Base-by-base conservation (phyloP, 64 coral and sea anemone species). In the Pachyseris speciosa region DNA sequence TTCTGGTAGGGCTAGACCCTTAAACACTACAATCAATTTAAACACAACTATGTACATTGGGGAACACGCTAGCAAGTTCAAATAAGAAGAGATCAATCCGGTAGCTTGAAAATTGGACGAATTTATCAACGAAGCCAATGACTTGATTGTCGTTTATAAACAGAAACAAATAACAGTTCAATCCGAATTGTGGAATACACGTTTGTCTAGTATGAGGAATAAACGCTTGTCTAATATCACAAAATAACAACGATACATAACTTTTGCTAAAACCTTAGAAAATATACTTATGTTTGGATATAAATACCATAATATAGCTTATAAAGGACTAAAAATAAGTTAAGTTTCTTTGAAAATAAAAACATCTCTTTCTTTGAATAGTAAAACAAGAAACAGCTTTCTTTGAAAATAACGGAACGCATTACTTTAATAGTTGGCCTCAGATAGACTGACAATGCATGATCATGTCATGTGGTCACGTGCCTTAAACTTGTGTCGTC, bases 401-500 rank as follows among this genome's bases (percentile, higher is more conserved):
- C 70, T 20, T 10, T 74, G 40, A 45, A 44, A 45, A 76, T 47
- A 50, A 17, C n/a, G 9, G 27, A 75, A 75, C 50, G 15, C 20
- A 39, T 22, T 50, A 50, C 10, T 50, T 16, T 15, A 50, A 30
- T 27, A 51, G 22, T 50, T 72, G 37, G 17, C 6, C n/a, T 37
- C 15, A 41, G 33, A 72, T 27, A 65, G 30, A 24, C 1, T 4
- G 0, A 73, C 37, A 42, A 79, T 33, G 32, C 29, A 9, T 34
- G 4, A 22, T 12, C 12, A 7, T 25, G 25, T 5, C n/a, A 22
- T 80, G 19, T 59, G 31, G 77, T 81, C 32, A 40, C 33, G 9
- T 25, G 27, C 17, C 9, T 93, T 45, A 93, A 9, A 93, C 91
- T 93, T 75, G 57, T 28, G 91, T 93, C 61, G 86, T 86, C 31